These are phyloP conservation scores for Rissa tridactyla DNA, from an alignment of 2,113 vertebrate species.

Conservation along the genomic window DNA sequence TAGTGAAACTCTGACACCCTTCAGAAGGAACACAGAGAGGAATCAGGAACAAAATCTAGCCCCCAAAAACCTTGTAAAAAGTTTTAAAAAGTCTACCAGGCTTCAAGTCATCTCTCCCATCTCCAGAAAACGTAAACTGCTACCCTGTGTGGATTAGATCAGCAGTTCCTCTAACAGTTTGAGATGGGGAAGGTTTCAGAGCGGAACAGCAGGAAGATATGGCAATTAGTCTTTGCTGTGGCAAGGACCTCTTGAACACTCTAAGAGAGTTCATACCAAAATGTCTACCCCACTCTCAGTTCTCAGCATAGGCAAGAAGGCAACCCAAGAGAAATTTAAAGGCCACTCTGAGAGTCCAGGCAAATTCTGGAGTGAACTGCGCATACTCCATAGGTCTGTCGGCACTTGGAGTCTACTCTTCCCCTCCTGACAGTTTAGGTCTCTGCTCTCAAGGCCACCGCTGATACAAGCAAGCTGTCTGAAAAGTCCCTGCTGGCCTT, in stretches of 20 bases:
- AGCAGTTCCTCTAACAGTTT: background rate
- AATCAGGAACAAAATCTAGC: background rate
- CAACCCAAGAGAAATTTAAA: background rate
- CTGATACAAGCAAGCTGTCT: background rate
- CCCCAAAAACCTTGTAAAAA: background rate
- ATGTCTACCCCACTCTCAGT: background rate
- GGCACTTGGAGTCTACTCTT: background rate
- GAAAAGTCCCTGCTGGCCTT: background rate
- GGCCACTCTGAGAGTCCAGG: background rate
- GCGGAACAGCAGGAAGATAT: background rate
- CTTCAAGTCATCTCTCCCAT: background rate
- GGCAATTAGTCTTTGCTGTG: background rate
- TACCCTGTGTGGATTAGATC: background rate
- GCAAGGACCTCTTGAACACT: background rate
- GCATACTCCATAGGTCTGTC: background rate
- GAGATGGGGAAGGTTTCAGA: background rate
- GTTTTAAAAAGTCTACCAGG: background rate
- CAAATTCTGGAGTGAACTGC: background rate
- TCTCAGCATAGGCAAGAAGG: background rate
- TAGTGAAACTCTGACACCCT: slow-evolving; percentile 87
- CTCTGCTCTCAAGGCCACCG: background rate
- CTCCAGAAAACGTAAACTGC: background rate
- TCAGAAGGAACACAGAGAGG: background rate
- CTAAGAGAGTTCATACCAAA: background rate
- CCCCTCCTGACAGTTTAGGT: background rate